Evolutionary conservation across 2,888 invertebrate genomes (phyloP).

Genomic region (Eupithecia inturbata): DNA sequence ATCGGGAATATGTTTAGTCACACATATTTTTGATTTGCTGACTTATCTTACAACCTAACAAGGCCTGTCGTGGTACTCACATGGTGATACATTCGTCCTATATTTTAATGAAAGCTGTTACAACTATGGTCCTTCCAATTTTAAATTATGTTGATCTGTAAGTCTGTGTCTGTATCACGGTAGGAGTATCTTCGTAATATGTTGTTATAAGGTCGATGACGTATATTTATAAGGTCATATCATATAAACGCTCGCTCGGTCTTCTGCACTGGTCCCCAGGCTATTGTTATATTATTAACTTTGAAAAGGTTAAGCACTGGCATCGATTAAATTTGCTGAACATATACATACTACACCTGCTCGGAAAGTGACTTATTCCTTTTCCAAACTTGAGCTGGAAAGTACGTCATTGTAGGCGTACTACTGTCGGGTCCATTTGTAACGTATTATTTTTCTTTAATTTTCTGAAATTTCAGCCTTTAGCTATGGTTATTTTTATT

Average conservation of each 20-base stretch:
- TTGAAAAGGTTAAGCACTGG: slow-evolving; percentile 1
- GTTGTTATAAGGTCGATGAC: background rate
- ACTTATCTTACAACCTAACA: background rate
- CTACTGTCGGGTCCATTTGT: no score
- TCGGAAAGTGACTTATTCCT: no score
- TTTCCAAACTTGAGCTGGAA: no score
- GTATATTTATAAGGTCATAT: slow-evolving; percentile 6
- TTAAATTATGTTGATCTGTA: background rate
- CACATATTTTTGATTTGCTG: background rate
- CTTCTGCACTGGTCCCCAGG: background rate
- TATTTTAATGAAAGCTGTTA: background rate
- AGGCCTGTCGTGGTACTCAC: background rate
- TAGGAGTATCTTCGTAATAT: background rate
- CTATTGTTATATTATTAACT: background rate
- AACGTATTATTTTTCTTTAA: no score
- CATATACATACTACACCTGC: no score
- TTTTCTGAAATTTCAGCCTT: no score
- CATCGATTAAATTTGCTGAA: background rate
- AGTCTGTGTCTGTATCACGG: background rate
- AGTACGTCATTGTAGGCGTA: no score
- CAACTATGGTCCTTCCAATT: background rate
- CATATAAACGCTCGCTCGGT: background rate
- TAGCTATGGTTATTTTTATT: no score
- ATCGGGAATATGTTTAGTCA: background rate
- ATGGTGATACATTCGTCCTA: background rate